These are phyloP conservation scores for Drosophila rubida DNA, from an alignment of 2,888 invertebrate species.

Conservation along the genomic window DNA sequence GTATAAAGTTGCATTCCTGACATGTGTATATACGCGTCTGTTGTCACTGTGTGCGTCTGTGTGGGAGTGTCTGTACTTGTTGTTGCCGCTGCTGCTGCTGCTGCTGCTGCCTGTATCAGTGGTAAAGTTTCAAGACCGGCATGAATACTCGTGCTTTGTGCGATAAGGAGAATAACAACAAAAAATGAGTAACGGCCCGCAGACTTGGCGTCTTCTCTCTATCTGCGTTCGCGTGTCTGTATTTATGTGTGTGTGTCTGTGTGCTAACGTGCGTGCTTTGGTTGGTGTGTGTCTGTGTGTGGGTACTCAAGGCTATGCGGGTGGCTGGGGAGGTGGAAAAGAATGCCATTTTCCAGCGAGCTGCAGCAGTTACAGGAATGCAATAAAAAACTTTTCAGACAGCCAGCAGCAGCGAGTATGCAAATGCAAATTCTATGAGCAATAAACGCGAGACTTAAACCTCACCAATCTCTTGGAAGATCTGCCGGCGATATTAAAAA, in stretches of 20 bases:
- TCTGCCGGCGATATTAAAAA: slow-evolving; percentile 43
- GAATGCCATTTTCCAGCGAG: slow-evolving; percentile 29
- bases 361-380: slow-evolving; percentile 67
- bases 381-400: slow-evolving; percentile 79
- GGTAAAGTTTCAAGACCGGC: slow-evolving; percentile 59
- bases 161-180: slow-evolving; percentile 59
- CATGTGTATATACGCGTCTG: slow-evolving; percentile 5
- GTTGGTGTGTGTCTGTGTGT: slow-evolving; percentile 1
- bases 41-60: slow-evolving; percentile 1
- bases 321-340: slow-evolving; percentile 1
- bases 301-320: slow-evolving; percentile 15
- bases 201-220: slow-evolving; percentile 31
- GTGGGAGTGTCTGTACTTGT: slow-evolving; percentile 14
- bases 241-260: neutral
- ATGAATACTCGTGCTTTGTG: slow-evolving; percentile 44
- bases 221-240: neutral
- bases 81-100: slow-evolving; percentile 18
- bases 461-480: slow-evolving; percentile 39
- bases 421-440: slow-evolving; percentile 68
- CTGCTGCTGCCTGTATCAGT: slow-evolving; percentile 41
- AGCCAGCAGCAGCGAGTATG: slow-evolving; percentile 44
- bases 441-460: slow-evolving; percentile 53
- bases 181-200: slow-evolving; percentile 37
- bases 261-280: neutral
- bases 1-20: slow-evolving; percentile 56